Conservation (phyloP, 2,113 vertebrate species). For the Aegypius monachus region DNA sequence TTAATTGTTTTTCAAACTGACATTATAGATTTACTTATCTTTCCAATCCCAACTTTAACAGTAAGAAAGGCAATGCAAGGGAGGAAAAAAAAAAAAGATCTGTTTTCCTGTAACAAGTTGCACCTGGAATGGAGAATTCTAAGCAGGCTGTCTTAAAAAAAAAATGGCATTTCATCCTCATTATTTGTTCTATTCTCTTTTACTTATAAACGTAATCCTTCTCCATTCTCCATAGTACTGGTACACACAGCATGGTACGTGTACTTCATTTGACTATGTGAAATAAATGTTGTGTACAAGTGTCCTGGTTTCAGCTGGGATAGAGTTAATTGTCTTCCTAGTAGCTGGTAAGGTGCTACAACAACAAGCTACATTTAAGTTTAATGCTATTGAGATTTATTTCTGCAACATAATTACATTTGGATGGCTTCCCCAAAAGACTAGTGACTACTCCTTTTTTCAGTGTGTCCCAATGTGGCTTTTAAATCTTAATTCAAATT, state of each 20-base stretch:
- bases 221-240: background rate
- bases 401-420: background rate
- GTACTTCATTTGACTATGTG: background rate
- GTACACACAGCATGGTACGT: background rate
- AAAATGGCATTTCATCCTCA: background rate
- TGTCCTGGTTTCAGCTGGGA: no score
- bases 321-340: no score
- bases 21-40: background rate
- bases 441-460: background rate
- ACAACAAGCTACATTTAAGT: background rate
- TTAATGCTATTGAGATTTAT: background rate
- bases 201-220: background rate
- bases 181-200: background rate
- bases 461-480: background rate
- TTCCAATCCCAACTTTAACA: background rate
- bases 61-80: background rate
- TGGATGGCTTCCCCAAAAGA: background rate
- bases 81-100: background rate
- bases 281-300: background rate
- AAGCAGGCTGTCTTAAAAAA: background rate
- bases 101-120: background rate
- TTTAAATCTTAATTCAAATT: constrained; percentile 29
- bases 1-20: background rate
- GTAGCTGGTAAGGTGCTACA: background rate
- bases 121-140: background rate